Base-by-base conservation (phyloP, 1,140 invertebrate species). In the Drosophila sturtevanti region DNA sequence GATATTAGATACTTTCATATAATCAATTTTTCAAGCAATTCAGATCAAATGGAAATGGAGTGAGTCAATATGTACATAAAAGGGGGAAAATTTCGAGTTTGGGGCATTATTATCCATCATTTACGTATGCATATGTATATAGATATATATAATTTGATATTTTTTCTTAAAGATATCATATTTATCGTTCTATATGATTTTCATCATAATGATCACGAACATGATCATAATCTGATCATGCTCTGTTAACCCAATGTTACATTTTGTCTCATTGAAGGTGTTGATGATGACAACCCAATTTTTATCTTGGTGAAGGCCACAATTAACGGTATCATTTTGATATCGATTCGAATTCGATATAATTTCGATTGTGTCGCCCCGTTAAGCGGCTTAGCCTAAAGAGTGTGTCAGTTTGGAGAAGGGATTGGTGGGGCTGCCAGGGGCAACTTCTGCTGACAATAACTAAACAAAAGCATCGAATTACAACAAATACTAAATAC, bases 371-470 rank as follows among this genome's bases (percentile, higher is more conserved):
- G 71, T 79, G 77, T 80, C 71, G 66, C 56, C 77, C 77, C 77
- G 71, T 79, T 79, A 79, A 79, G 71, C 77, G 60, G 77, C 66
- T 80, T 80, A 68, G 27, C 54, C 31, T 16, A 34, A 41, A 38
- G 27, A 48, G 3, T 6, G 21, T n/a, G n/a, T n/a, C 1, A n/a
- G 37, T n/a, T 35, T 6, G 34, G 12, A 14, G 4, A 2, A 12
- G 14, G 14, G 27, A 14, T 1, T 41, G 52, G 22, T n/a, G 27
- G n/a, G 16, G 63, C 74, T 72, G 44, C 63, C 68, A 79, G 67
- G 75, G 41, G 41, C 41, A 48, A 38, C 70, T 12, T 73, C 63
- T 55, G 34, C 34, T 35, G 62, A 59, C 59, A 79, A 74, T 37
- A 75, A 74, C 62, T 35, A 75, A 44, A 59, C 48, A 63, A 63